Conservation (phyloP, 1,140 invertebrate genomes). For the Pararge aegeria region DNA sequence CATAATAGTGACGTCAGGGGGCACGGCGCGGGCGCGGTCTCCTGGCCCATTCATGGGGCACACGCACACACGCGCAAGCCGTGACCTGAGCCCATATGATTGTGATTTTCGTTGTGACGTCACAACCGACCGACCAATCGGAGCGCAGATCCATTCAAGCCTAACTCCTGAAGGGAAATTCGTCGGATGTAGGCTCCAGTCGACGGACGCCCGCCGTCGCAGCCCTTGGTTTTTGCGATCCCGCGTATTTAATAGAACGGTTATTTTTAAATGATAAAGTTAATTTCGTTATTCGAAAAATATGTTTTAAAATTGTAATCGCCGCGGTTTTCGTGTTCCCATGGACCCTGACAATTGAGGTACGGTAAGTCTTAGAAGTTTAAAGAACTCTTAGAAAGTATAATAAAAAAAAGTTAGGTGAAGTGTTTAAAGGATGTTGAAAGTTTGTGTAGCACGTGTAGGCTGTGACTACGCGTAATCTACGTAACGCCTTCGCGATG, state of each 20-base stretch:
- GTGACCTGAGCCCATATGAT: constrained; percentile 47
- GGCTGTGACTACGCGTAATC: constrained; percentile 47
- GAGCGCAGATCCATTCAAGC: constrained; percentile 71
- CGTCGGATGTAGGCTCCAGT: constrained; percentile 65
- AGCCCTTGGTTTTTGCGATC: constrained; percentile 5
- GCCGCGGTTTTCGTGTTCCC: constrained; percentile 16
- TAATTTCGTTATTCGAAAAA: neutral
- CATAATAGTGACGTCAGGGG: constrained; percentile 74
- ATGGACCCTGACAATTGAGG: neutral
- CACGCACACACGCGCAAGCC: constrained; percentile 38
- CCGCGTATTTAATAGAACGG: neutral
- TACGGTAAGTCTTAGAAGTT: constrained; percentile 38
- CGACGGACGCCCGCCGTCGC: constrained; percentile 49
- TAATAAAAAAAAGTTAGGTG: neutral
- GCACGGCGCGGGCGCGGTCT: constrained; percentile 69
- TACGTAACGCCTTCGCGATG: constrained; percentile 67
- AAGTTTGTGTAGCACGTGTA: constrained; percentile 39
- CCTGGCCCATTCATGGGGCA: constrained; percentile 63
- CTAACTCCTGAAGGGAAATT: constrained; percentile 75
- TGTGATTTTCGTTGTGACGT: constrained; percentile 72
- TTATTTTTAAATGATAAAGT: neutral
- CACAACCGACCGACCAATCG: constrained; percentile 63
- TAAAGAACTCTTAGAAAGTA: neutral
- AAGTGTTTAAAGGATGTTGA: constrained; percentile 8
- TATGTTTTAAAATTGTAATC: neutral